Evolutionary conservation across 2,113 vertebrate genomes (phyloP), one percentile per base, ranked within the genome.

Genomic region (Sula dactylatra): DNA sequence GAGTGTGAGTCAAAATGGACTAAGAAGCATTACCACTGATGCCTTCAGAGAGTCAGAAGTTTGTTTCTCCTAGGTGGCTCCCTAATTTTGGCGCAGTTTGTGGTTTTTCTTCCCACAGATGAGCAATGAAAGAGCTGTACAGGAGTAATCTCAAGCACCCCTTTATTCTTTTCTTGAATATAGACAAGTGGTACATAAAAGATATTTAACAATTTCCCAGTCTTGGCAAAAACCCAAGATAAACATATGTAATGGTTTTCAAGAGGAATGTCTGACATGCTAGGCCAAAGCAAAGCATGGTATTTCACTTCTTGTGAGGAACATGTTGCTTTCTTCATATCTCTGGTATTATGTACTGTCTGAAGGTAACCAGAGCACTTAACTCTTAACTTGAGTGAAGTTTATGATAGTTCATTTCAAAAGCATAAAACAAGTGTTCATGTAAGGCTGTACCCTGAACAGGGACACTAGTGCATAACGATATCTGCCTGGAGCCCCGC

Each of bases 191-290:
- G 66, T 49, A 64, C 49, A 74, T 80, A 54, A 86, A 95, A 91
- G 87, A 90, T 96, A 97, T 74, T 95, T 97, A 94, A 89, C 49
- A 78, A 95, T 90, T 88, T 97, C 93, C 69, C n/a, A 95, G 92
- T 79, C 96, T 93, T 97, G 94, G 97, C 92, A 96, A 95, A 88
- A 91, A 27, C 50, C 84, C 94, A 97, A 97, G 97, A 73, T 70
- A 94, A 98, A 94, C 84, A 91, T 94, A 96, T 96, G 95, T 92
- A 95, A 76, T 29, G 92, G 65, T 92, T 98, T 96, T 92, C 86
- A 92, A 96, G 90, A 95, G 90, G 94, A 97, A 86, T 95, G 97
- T 90, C 92, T 94, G 94, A 90, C 69, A 94, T 34, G 14, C 82
- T 83, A 86, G 95, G 88, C 74, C 85, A 94, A 94, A 95, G 81